phyloP scores from a whole-genome alignment of 2,113 vertebrate genomes.

The Enhydra lutris region DNA sequence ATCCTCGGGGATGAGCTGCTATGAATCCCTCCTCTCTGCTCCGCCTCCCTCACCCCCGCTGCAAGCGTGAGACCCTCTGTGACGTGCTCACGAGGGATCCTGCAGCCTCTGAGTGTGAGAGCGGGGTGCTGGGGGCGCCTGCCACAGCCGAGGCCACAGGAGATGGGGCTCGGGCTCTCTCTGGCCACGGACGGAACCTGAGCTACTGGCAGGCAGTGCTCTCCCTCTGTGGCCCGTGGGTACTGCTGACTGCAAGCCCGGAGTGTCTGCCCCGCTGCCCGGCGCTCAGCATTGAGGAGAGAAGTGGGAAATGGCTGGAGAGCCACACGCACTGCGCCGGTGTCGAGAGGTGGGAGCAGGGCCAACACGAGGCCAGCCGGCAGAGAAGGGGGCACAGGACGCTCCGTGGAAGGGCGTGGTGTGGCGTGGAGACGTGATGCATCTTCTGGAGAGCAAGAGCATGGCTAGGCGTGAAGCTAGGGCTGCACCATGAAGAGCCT shows the following conservation, averaged over 20 bases:
- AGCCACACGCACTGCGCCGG: fast-evolving
- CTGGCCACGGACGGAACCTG: fast-evolving
- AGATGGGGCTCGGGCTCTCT: fast-evolving
- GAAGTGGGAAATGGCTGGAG: fast-evolving
- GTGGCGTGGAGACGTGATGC: neutral
- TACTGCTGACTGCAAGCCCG: neutral
- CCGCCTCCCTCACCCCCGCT: neutral
- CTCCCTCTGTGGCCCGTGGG: fast-evolving
- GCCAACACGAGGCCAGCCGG: neutral
- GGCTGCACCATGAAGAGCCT: neutral
- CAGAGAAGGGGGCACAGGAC: neutral
- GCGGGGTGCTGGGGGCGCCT: neutral
- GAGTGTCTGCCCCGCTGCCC: fast-evolving
- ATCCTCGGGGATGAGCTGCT: constrained; percentile 31
- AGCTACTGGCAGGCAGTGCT: fast-evolving
- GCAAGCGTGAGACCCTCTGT: neutral
- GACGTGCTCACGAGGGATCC: neutral
- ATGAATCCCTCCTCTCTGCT: neutral
- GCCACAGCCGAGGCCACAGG: neutral
- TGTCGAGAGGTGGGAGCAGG: neutral
- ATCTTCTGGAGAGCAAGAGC: neutral
- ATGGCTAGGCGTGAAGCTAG: too few species aligned
- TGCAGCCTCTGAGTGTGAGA: neutral
- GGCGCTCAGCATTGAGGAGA: neutral
- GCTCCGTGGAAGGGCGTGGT: neutral